Conservation (phyloP, 35 echinoderm and acorn worm species). For the Holothuria glaberrima region DNA sequence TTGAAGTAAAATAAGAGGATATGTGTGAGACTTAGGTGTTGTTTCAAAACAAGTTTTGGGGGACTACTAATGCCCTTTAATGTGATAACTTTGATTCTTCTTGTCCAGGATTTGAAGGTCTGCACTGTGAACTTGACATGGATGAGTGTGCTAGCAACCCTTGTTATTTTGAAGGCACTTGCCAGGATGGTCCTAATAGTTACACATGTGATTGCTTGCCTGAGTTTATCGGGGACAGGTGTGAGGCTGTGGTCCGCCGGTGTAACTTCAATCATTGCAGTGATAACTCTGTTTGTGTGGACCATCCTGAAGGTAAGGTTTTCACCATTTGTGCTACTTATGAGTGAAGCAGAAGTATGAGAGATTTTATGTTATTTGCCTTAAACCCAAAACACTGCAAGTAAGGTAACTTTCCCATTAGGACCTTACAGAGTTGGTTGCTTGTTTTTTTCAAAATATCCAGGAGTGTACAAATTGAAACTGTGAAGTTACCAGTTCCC, state of each 20-base stretch:
- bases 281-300: slow-evolving; percentile 87
- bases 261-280: slow-evolving; percentile 98
- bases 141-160: slow-evolving; percentile 91
- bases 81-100: not conserved
- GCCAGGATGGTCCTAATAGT: slow-evolving; percentile 72
- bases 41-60: too few relatives aligned
- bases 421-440: too few relatives aligned
- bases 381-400: too few relatives aligned
- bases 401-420: too few relatives aligned
- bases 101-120: slow-evolving; percentile 81
- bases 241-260: slow-evolving; percentile 88
- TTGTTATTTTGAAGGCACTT: slow-evolving; percentile 92
- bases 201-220: slow-evolving; percentile 78
- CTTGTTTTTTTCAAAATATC: too few relatives aligned
- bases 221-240: slow-evolving; percentile 81
- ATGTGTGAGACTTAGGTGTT: too few relatives aligned
- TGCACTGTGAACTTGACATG: slow-evolving; percentile 73
- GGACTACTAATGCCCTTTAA: too few relatives aligned
- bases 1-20: too few relatives aligned
- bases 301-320: slow-evolving; percentile 84
- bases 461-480: too few relatives aligned
- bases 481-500: too few relatives aligned
- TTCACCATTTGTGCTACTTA: not conserved
- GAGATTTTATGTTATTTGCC: too few relatives aligned
- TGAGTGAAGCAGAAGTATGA: too few relatives aligned